Evolutionary conservation across 1,140 invertebrate species (phyloP).

Genomic region (Matsumurasca onukii): DNA sequence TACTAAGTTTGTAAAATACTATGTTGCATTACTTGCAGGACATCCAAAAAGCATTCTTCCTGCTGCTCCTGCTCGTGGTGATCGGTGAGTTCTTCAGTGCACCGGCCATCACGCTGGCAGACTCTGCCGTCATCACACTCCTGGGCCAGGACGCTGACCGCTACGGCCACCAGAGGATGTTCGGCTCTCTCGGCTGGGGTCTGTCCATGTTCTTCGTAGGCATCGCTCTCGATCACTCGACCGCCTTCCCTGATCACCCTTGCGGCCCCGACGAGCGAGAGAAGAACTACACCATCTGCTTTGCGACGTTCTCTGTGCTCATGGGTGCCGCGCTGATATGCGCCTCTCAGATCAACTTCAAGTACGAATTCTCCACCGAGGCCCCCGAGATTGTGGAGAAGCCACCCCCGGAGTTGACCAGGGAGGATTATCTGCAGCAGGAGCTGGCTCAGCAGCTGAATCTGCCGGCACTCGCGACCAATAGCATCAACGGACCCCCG

Average conservation of each 20-base stretch:
- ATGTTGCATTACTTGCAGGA: conserved; percentile 66
- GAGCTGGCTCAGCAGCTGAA: conserved; percentile 79
- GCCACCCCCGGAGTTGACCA: conserved; percentile 47
- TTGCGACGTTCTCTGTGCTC: conserved; percentile 94
- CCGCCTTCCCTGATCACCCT: conserved; percentile 83
- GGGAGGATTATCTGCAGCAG: conserved; percentile 75
- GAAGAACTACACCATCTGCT: conserved; percentile 98
- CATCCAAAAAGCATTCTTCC: conserved; percentile 95
- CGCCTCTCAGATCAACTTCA: conserved; percentile 84
- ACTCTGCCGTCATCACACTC: conserved; percentile 89
- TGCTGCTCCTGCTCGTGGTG: conserved; percentile 86
- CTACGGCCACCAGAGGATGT: conserved; percentile 97
- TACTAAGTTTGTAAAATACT: too few species aligned
- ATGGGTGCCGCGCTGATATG: conserved; percentile 94
- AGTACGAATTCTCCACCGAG: conserved; percentile 28
- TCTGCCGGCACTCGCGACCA: conserved; percentile 70
- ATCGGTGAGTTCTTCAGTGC: conserved; percentile 98
- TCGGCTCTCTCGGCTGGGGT: conserved; percentile 97
- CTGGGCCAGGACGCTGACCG: conserved; percentile 89
- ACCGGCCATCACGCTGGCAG: conserved; percentile 95
- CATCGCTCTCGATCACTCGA: conserved; percentile 97
- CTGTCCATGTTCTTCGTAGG: conserved; percentile 98
- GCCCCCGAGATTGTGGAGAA: conserved; percentile 41
- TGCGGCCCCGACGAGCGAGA: conserved; percentile 86
- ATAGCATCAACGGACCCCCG: conserved; percentile 52